Evolutionary conservation across 2,888 invertebrate genomes (phyloP).

Genomic region (Drosophila putrida): DNA sequence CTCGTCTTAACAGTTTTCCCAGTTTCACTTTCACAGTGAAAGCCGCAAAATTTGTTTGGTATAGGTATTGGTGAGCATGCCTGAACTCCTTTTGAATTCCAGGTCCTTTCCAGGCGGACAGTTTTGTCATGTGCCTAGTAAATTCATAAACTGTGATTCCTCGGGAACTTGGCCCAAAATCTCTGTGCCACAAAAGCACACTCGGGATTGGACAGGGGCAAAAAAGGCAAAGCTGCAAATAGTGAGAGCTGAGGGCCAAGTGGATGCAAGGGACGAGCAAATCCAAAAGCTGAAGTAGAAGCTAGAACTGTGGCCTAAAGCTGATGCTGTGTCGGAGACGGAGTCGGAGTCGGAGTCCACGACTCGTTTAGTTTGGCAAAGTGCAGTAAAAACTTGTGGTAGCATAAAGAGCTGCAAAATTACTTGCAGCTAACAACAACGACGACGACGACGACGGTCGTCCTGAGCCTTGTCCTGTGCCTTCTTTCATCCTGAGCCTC

Average conservation of each 20-base stretch:
- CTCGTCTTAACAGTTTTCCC: constrained; percentile 1
- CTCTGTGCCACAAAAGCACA: constrained; percentile 56
- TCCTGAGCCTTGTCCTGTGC: constrained; percentile 47
- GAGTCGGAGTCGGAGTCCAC: constrained; percentile 39
- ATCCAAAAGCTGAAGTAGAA: constrained; percentile 17
- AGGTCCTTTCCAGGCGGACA: constrained; percentile 18
- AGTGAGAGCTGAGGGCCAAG: constrained; percentile 5
- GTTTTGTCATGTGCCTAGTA: constrained; percentile 66
- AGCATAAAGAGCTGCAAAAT: constrained; percentile 76
- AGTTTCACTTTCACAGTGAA: constrained; percentile 29
- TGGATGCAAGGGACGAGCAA: constrained; percentile 15
- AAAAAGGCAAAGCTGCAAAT: constrained; percentile 26
- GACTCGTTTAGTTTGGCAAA: constrained; percentile 69
- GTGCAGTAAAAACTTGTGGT: constrained; percentile 81
- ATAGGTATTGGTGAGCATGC: constrained; percentile 15
- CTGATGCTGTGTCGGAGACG: constrained; percentile 5
- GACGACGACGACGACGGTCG: constrained; percentile 23
- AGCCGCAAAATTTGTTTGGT: constrained; percentile 31
- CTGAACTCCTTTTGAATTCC: constrained; percentile 49
- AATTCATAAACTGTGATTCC: constrained; percentile 70
- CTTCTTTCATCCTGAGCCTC: background rate
- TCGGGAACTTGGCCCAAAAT: constrained; percentile 42
- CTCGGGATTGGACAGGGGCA: constrained; percentile 24
- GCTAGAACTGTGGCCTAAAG: constrained; percentile 5
- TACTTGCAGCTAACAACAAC: constrained; percentile 57